Evolutionary conservation across 2,797 vertebrate species (phyloP).

Genomic region (Lithobates pipiens): DNA sequence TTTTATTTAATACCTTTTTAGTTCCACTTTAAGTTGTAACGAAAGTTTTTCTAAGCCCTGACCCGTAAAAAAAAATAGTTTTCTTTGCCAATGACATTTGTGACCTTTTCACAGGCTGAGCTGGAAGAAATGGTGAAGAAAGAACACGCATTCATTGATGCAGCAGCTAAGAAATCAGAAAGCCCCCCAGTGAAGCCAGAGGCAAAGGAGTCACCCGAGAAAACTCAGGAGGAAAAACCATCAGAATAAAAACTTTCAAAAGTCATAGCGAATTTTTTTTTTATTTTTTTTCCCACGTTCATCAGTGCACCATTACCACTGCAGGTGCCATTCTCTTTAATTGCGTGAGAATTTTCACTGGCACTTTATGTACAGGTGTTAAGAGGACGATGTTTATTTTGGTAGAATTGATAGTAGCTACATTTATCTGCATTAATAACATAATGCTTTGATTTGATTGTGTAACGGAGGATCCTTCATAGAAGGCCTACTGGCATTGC

Average conservation of each 20-base stretch:
- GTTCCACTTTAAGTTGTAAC: too few relatives aligned
- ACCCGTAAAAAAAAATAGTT: background rate
- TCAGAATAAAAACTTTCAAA: background rate
- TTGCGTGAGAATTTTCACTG: background rate
- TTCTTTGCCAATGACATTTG: background rate
- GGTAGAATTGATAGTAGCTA: background rate
- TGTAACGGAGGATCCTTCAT: too few relatives aligned
- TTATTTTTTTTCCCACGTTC: background rate
- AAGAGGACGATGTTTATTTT: background rate
- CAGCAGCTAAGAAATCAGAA: conserved; percentile 62
- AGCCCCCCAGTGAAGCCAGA: background rate
- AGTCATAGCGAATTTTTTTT: background rate
- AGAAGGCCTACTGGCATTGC: background rate
- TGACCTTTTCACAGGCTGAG: conserved; percentile 76
- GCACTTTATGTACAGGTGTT: background rate
- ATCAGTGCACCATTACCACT: background rate
- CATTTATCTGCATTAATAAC: background rate
- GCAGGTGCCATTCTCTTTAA: background rate
- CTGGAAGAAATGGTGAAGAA: conserved; percentile 84
- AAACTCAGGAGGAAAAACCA: conserved; percentile 15
- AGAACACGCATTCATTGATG: conserved; percentile 84
- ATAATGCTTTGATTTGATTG: background rate
- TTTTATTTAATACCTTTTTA: too few relatives aligned
- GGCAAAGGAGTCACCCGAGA: background rate
- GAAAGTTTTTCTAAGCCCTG: too few relatives aligned